These are phyloP conservation scores for Agrypnus murinus DNA, from an alignment of 2,888 invertebrate genomes.

Conservation along the genomic window DNA sequence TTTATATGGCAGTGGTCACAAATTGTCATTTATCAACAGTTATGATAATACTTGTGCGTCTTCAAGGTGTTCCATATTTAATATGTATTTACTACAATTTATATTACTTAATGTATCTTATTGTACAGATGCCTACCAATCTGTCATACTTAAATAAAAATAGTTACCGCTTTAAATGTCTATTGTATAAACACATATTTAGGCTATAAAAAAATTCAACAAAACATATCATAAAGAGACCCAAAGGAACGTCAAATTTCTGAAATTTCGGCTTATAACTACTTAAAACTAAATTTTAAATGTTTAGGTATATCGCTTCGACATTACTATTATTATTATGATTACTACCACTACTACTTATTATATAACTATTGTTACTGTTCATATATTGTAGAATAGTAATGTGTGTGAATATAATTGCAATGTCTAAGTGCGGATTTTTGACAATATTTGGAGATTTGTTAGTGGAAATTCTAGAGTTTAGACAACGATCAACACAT, in stretches of 20 bases:
- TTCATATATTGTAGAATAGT: slow-evolving; percentile 35
- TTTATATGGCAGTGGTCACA: not conserved
- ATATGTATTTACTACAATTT: not conserved
- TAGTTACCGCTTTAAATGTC: slow-evolving; percentile 25
- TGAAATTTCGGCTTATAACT: slow-evolving; percentile 30
- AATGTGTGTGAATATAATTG: slow-evolving; percentile 28
- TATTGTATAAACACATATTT: slow-evolving; percentile 2
- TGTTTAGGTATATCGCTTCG: slow-evolving; percentile 17
- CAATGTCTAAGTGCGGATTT: slow-evolving; percentile 41
- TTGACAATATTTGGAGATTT: slow-evolving; percentile 47
- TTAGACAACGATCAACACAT: slow-evolving; percentile 48
- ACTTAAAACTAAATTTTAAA: slow-evolving; percentile 18
- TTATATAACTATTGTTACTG: slow-evolving; percentile 28
- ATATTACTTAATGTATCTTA: too few species aligned
- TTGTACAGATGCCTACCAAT: too few species aligned
- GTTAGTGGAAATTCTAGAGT: slow-evolving; percentile 35
- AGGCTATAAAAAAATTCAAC: slow-evolving; percentile 28
- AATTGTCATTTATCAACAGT: not conserved
- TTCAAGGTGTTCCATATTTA: slow-evolving; percentile 3
- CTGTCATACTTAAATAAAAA: not conserved
- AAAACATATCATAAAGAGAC: slow-evolving; percentile 48
- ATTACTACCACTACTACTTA: not conserved
- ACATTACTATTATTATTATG: not conserved
- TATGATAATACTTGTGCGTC: not conserved
- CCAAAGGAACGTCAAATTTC: slow-evolving; percentile 16